These are phyloP conservation scores for Andricus curvator DNA, from an alignment of 2,888 invertebrate species.

Conservation along the genomic window DNA sequence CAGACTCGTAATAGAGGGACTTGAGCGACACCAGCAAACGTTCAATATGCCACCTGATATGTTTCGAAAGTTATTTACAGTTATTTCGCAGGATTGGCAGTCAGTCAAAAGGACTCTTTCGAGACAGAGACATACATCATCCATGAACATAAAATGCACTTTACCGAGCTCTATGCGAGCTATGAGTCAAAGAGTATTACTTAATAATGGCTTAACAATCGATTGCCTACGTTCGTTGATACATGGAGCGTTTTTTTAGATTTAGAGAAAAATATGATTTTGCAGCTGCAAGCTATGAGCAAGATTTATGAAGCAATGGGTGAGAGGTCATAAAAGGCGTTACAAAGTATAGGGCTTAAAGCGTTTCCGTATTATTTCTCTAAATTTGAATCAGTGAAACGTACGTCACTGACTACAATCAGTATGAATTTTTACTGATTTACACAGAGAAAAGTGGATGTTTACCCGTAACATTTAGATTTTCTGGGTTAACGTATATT, in stretches of 20 bases:
- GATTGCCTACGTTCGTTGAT: background rate
- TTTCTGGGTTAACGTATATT: no score
- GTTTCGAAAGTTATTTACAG: no score
- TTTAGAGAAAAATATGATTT: background rate
- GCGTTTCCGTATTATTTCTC: no score
- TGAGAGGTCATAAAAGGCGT: background rate
- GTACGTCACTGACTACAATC: no score
- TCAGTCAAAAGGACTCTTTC: conserved; percentile 6
- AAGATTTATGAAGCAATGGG: background rate
- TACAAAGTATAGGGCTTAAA: background rate
- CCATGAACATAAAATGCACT: conserved; percentile 4
- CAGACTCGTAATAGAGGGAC: background rate
- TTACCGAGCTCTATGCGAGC: background rate
- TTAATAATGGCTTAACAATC: conserved; percentile 20
- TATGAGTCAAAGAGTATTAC: conserved; percentile 11
- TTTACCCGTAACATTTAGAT: no score
- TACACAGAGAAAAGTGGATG: no score
- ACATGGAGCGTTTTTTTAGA: background rate
- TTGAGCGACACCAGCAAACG: conserved; percentile 11
- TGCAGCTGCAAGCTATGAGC: background rate
- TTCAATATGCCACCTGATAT: background rate
- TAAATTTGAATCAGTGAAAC: no score
- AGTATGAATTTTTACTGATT: no score
- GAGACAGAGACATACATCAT: conserved; percentile 17
- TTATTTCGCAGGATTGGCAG: background rate